These are phyloP conservation scores for Oryzaephilus surinamensis DNA, from an alignment of 1,140 invertebrate species.

Conservation along the genomic window DNA sequence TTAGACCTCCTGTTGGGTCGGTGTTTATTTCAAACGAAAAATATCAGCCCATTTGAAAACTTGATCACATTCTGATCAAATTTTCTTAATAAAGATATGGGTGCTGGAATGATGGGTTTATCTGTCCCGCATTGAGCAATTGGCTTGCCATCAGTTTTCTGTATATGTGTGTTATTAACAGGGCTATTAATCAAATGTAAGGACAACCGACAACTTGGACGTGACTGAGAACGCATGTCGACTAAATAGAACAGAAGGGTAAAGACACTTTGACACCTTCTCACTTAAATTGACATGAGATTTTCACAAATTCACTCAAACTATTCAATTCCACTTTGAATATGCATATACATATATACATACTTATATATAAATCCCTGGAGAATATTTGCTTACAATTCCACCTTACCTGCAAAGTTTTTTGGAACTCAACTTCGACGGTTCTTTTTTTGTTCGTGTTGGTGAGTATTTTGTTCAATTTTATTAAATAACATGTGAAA, in stretches of 20 bases:
- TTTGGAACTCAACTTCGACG: no score
- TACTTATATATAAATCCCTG: background rate
- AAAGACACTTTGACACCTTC: slow-evolving; percentile 22
- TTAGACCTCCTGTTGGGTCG: no score
- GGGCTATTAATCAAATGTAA: slow-evolving; percentile 24
- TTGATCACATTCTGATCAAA: no score
- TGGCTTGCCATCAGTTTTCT: slow-evolving; percentile 9
- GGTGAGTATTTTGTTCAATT: slow-evolving; percentile 2
- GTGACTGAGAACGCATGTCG: slow-evolving; percentile 18
- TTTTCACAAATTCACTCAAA: slow-evolving; percentile 12
- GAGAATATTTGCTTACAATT: background rate
- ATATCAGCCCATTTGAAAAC: no score
- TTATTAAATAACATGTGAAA: slow-evolving; percentile 4
- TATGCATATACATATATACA: no score
- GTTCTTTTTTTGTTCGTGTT: no score
- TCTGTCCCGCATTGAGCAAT: slow-evolving; percentile 16
- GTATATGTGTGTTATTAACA: slow-evolving; percentile 18
- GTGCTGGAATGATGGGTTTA: slow-evolving; percentile 18
- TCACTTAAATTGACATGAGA: slow-evolving; percentile 10
- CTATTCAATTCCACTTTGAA: no score
- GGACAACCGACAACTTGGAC: slow-evolving; percentile 19
- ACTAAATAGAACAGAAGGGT: slow-evolving; percentile 19
- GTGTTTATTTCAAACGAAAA: no score
- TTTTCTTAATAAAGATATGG: slow-evolving; percentile 13
- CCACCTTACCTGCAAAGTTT: background rate